Conservation (phyloP, 2,113 vertebrate genomes). For the Heliornis fulica region DNA sequence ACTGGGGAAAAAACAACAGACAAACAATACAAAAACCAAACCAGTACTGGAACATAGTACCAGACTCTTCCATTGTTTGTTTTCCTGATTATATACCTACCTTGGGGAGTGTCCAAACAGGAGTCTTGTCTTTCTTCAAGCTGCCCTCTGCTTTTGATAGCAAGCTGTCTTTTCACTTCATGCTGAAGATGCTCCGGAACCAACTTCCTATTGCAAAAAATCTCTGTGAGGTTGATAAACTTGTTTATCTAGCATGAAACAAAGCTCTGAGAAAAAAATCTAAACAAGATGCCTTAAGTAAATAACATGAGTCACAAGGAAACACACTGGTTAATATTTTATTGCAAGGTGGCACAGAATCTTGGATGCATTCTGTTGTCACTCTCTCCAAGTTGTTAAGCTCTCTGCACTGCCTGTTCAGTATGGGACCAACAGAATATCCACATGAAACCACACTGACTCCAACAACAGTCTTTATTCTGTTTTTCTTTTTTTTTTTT, state of each 20-base stretch:
- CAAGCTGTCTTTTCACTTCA: background rate
- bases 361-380: background rate
- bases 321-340: constrained; percentile 37
- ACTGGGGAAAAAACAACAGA: constrained; percentile 11
- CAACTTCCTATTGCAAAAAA: constrained; percentile 26
- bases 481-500: background rate
- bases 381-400: background rate
- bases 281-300: constrained; percentile 63
- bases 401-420: constrained; percentile 27
- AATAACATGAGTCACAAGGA: background rate
- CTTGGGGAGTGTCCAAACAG: background rate
- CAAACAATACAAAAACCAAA: constrained; percentile 30
- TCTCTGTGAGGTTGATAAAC: background rate
- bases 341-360: background rate
- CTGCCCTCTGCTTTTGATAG: background rate
- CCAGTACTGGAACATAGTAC: constrained; percentile 48
- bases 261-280: background rate
- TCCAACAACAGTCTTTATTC: constrained; percentile 7
- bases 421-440: constrained; percentile 29
- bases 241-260: background rate
- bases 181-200: constrained; percentile 26
- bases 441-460: background rate
- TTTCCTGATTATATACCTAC: background rate
- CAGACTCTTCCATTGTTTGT: background rate
- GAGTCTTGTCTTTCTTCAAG: background rate